phyloP scores from a whole-genome alignment of 1,140 invertebrate species.

The Diorhabda carinulata region DNA sequence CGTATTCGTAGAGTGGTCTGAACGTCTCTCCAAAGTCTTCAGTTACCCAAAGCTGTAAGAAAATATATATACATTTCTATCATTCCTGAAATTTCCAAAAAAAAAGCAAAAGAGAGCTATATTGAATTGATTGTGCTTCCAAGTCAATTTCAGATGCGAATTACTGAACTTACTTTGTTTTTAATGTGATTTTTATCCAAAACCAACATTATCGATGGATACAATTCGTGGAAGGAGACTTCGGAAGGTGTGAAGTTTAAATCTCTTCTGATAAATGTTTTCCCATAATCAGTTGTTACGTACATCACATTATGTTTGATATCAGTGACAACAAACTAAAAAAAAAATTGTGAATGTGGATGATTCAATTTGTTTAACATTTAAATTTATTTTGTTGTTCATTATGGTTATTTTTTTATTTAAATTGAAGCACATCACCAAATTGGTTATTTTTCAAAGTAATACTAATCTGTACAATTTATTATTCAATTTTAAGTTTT shows the following conservation, averaged over 20 bases:
- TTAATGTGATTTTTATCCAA: constrained; percentile 68
- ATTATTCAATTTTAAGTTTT: too few species aligned
- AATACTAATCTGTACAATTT: too few species aligned
- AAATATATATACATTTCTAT: not conserved
- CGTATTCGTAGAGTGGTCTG: constrained; percentile 62
- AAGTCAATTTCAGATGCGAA: not conserved
- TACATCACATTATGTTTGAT: constrained; percentile 72
- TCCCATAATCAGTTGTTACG: constrained; percentile 70
- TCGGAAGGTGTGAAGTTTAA: constrained; percentile 73
- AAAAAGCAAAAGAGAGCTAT: not conserved
- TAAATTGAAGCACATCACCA: too few species aligned
- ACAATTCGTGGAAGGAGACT: constrained; percentile 68
- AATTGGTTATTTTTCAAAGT: too few species aligned
- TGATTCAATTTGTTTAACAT: too few species aligned
- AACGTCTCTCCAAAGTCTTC: constrained; percentile 70
- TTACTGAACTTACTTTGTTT: constrained; percentile 57
- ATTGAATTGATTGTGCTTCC: not conserved
- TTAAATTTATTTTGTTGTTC: too few species aligned
- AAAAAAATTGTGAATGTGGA: constrained; percentile 27
- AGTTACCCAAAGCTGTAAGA: constrained; percentile 69
- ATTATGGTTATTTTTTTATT: too few species aligned
- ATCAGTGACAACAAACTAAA: constrained; percentile 82
- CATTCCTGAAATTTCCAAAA: not conserved
- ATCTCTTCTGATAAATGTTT: constrained; percentile 56
- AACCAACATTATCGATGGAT: constrained; percentile 58